Evolutionary conservation across 2,888 invertebrate genomes (phyloP), one percentile per base, ranked within the genome.

Genomic region (Scaptomyza parva): DNA sequence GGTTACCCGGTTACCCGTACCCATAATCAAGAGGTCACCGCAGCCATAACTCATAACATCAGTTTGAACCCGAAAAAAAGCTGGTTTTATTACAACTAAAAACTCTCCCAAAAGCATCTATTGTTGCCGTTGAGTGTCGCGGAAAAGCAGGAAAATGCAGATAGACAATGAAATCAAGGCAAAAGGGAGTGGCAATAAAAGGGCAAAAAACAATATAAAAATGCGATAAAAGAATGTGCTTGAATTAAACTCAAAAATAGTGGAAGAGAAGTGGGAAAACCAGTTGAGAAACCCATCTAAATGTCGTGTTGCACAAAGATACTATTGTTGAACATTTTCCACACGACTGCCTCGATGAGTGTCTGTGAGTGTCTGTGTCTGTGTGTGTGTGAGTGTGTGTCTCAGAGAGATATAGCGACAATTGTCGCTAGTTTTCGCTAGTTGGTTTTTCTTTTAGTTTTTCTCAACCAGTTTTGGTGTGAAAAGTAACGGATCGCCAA

Each of bases 351-450:
- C 43, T 41, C 35, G 18, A 18, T 20, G 18, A 47, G 48, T 45
- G 6, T 37, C 8, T 14, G 35, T 26, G 26, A 1, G 26, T 26
- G 26, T 3, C n/a, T 11, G 28, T 1, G 1, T 7, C 26, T 6
- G 26, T 6, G 26, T 6, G 26, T 6, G 26, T 3, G 28, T 0
- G 28, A 11, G 28, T 2, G 28, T 2, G 26, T 8, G 26, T 6
- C 1, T 3, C n/a, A 3, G n/a, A 37, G 17, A 37, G 37, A 9
- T 8, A 17, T 8, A 37, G 53, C 67, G 66, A 65, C 81, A 81
- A 78, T 81, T 81, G 78, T 81, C 76, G 81, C 84, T 77, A 40
- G 62, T 73, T 85, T 81, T 78, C 76, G 75, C 84, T 35, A 47
- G 20, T 47, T 63, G n/a, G 17, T 18, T 45, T 28, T 12, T 75